Evolutionary conservation across 1,140 invertebrate species (phyloP).

Genomic region (Drosophila truncata): DNA sequence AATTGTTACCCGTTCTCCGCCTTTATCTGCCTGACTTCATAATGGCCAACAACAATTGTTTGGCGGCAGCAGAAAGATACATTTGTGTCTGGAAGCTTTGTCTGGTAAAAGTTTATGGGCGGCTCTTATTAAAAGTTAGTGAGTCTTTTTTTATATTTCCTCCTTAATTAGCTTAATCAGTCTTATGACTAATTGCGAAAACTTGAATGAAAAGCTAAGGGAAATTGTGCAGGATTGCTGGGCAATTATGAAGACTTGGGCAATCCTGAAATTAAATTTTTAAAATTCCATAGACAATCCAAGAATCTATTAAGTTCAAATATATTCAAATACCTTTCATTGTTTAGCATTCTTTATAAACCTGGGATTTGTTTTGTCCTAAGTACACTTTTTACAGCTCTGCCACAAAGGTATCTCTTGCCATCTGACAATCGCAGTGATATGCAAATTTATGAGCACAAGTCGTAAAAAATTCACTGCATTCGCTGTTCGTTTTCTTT

Average conservation of each 20-base stretch:
- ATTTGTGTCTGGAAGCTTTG: slow-evolving; percentile 68
- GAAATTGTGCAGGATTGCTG: slow-evolving; percentile 7
- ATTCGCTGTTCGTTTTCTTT: slow-evolving; percentile 21
- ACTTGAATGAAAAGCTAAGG: slow-evolving; percentile 31
- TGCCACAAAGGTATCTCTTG: slow-evolving; percentile 50
- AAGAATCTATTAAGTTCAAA: background rate
- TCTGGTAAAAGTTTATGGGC: slow-evolving; percentile 61
- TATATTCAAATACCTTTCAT: background rate
- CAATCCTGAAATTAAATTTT: background rate
- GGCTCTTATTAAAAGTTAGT: slow-evolving; percentile 74
- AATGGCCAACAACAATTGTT: slow-evolving; percentile 69
- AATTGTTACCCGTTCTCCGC: slow-evolving; percentile 59
- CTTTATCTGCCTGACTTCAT: slow-evolving; percentile 60
- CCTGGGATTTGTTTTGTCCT: background rate
- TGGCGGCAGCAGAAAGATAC: slow-evolving; percentile 53
- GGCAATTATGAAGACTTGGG: background rate
- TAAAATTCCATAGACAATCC: background rate
- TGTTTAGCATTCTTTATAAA: background rate
- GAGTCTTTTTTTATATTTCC: slow-evolving; percentile 43
- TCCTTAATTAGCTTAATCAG: slow-evolving; percentile 72
- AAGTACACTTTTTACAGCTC: slow-evolving; percentile 36
- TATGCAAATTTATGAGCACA: slow-evolving; percentile 67
- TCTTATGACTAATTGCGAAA: slow-evolving; percentile 64
- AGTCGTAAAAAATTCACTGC: slow-evolving; percentile 38
- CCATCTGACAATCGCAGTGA: slow-evolving; percentile 27